phyloP scores from a whole-genome alignment of 2,888 invertebrate genomes.

The Vesta saturnalis region DNA sequence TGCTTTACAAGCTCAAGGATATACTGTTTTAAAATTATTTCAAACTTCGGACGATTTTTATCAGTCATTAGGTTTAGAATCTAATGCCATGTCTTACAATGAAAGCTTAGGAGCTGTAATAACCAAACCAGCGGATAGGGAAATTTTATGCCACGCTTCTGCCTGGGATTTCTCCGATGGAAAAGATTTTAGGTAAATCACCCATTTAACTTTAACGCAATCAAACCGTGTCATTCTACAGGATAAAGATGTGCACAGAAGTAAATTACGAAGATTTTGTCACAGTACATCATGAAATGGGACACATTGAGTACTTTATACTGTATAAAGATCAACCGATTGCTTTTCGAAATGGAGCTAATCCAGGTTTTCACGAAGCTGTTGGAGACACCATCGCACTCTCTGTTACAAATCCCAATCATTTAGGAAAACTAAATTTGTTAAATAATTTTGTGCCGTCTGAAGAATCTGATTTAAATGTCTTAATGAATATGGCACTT shows the following conservation, averaged over 20 bases:
- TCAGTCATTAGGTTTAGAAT: slow-evolving; percentile 67
- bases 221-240: background rate
- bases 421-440: slow-evolving; percentile 63
- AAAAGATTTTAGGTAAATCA: slow-evolving; percentile 68
- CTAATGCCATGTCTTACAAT: slow-evolving; percentile 69
- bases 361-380: slow-evolving; percentile 72
- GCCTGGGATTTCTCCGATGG: slow-evolving; percentile 77
- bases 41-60: slow-evolving; percentile 71
- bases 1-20: slow-evolving; percentile 60
- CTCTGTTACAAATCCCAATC: slow-evolving; percentile 66
- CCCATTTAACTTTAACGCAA: background rate
- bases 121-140: slow-evolving; percentile 66
- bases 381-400: slow-evolving; percentile 71
- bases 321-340: slow-evolving; percentile 68
- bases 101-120: slow-evolving; percentile 63
- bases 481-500: slow-evolving; percentile 62
- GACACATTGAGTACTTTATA: slow-evolving; percentile 72
- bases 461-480: slow-evolving; percentile 61
- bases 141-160: slow-evolving; percentile 72
- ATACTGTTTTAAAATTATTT: slow-evolving; percentile 65
- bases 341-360: slow-evolving; percentile 64
- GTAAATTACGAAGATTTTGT: slow-evolving; percentile 68
- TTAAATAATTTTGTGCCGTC: slow-evolving; percentile 57
- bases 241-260: slow-evolving; percentile 65
- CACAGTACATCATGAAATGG: slow-evolving; percentile 79